A percentile compares a stretch with the other conserved stretches of the same genome.
phyloP scores from a whole-genome alignment of 37 sponge, comb jelly and placozoan species.

The Axinella damicornis region DNA sequence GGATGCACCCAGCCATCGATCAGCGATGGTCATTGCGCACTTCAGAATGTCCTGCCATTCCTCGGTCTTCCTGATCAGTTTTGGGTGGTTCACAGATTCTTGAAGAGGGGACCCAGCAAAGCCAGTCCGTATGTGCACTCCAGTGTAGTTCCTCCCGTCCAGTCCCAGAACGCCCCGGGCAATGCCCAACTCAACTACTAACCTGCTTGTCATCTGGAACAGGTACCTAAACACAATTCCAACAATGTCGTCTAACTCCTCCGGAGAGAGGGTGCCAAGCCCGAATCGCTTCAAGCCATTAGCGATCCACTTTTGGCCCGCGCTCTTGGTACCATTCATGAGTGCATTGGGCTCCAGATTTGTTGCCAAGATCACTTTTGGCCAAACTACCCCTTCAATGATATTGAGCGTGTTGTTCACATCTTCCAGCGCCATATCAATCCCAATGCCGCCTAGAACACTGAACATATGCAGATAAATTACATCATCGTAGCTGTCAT shows the following conservation, averaged over 20 bases:
- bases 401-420: background rate
- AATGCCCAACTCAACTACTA: background rate
- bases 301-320: slow-evolving; percentile 25
- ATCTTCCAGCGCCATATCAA: background rate
- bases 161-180: slow-evolving; percentile 21
- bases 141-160: slow-evolving; percentile 1
- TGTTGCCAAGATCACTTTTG: slow-evolving; percentile 9
- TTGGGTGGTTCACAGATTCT: slow-evolving; percentile 13
- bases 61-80: background rate
- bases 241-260: slow-evolving; percentile 35
- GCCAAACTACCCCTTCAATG: background rate
- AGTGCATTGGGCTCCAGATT: slow-evolving; percentile 40
- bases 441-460: slow-evolving; percentile 8
- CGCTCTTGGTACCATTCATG: background rate
- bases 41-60: slow-evolving; percentile 21
- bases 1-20: background rate
- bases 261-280: slow-evolving; percentile 7
- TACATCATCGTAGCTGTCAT: background rate
- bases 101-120: slow-evolving; percentile 22
- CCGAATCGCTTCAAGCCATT: slow-evolving; percentile 25
- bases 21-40: slow-evolving; percentile 30
- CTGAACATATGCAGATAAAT: slow-evolving; percentile 16
- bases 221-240: slow-evolving; percentile 47
- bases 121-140: slow-evolving; percentile 51
- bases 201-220: slow-evolving; percentile 15